These are phyloP conservation scores for Pseudochromis fuscus DNA, from an alignment of 2,797 vertebrate species.

Conservation along the genomic window DNA sequence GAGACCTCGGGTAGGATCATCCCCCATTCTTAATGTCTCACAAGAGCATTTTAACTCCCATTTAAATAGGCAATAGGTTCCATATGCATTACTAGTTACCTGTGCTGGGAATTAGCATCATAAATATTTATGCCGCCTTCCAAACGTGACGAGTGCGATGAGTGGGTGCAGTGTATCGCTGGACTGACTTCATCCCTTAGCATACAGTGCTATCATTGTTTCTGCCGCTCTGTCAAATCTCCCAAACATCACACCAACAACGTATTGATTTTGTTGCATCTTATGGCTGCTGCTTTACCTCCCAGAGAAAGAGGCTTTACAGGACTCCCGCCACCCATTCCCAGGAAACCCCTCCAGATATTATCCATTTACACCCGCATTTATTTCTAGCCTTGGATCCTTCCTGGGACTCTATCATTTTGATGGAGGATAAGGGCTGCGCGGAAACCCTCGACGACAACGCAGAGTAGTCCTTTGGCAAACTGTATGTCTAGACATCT, in stretches of 20 bases:
- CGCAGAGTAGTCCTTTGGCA: conserved; percentile 72
- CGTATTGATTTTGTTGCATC: conserved; percentile 16
- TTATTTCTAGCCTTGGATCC: conserved; percentile 49
- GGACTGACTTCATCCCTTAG: conserved; percentile 7
- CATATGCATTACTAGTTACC: conserved; percentile 10
- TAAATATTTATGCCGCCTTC: conserved; percentile 30
- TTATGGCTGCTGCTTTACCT: conserved; percentile 6
- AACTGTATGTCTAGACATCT: conserved; percentile 80
- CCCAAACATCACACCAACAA: neutral
- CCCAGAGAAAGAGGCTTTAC: conserved; percentile 19
- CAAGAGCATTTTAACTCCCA: conserved; percentile 27
- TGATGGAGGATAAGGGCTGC: conserved; percentile 70
- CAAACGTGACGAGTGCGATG: neutral
- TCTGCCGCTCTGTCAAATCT: conserved; percentile 4
- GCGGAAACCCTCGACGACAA: conserved; percentile 57
- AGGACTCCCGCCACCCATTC: conserved; percentile 25
- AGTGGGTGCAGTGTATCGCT: neutral
- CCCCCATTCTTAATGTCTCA: conserved; percentile 22
- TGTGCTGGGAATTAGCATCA: conserved; percentile 13
- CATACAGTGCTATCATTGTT: neutral
- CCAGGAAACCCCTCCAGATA: conserved; percentile 60
- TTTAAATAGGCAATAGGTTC: conserved; percentile 11
- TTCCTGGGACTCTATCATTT: conserved; percentile 62
- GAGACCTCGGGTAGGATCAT: neutral
- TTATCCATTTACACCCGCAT: conserved; percentile 52